Conservation (phyloP, 2,113 vertebrate species). For the Etheostoma spectabile region DNA sequence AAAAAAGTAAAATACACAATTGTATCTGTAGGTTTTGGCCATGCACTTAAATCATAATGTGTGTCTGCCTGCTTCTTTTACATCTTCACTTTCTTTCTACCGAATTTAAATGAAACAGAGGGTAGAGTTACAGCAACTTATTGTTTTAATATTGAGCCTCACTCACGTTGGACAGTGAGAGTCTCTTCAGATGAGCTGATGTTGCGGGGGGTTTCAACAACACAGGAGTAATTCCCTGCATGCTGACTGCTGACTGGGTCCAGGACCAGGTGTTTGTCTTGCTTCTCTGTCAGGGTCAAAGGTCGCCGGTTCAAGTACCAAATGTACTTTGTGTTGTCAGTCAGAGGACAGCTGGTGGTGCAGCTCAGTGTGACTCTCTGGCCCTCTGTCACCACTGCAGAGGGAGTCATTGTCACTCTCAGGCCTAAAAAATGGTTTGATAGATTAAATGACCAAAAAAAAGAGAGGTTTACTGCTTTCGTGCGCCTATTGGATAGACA, state of each 20-base stretch:
- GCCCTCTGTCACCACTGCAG: constrained; percentile 33
- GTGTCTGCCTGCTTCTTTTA: not conserved
- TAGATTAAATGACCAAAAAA: not conserved
- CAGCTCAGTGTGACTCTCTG: constrained; percentile 53
- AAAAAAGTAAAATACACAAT: not conserved
- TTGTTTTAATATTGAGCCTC: not conserved
- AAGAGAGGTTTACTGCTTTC: too few relatives aligned
- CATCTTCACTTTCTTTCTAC: not conserved
- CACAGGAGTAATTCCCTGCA: constrained; percentile 19
- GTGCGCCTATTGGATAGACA: not conserved
- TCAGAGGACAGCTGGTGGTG: constrained; percentile 4
- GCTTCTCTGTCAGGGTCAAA: not conserved
- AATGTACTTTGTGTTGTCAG: constrained; percentile 7
- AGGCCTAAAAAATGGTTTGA: constrained; percentile 21
- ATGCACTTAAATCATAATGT: not conserved
- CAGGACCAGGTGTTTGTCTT: constrained; percentile 12
- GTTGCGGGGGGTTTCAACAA: not conserved
- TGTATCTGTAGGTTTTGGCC: not conserved
- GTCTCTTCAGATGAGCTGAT: not conserved
- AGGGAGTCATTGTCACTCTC: constrained; percentile 18
- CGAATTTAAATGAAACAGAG: not conserved
- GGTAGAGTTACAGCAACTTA: too few relatives aligned
- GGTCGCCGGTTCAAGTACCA: constrained; percentile 6
- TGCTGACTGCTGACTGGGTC: constrained; percentile 4
- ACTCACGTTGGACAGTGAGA: not conserved